A percentile compares a stretch with the other conserved stretches of the same genome.
Evolutionary conservation across 2,888 invertebrate genomes (phyloP).

Genomic region (Dexiosoma caninum): DNA sequence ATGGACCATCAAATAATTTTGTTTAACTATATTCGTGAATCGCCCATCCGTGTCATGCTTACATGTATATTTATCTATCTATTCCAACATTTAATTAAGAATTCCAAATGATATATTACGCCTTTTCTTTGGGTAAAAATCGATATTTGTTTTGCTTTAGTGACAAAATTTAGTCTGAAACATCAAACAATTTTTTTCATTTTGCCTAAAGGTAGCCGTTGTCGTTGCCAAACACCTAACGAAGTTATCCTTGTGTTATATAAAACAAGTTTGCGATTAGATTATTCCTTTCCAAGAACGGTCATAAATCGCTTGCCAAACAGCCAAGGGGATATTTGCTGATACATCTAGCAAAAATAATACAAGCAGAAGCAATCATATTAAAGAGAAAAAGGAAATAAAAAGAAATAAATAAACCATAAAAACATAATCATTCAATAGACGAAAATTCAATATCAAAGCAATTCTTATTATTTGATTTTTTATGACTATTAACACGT

Average conservation of each 20-base stretch:
- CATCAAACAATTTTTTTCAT: conserved; percentile 61
- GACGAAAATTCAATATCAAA: conserved; percentile 42
- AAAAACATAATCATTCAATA: conserved; percentile 15
- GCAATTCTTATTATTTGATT: neutral
- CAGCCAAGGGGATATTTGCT: conserved; percentile 1
- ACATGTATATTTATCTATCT: too few relatives aligned
- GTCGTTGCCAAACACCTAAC: neutral
- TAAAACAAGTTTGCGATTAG: conserved; percentile 3
- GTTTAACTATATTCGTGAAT: too few relatives aligned
- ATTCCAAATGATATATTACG: conserved; percentile 13
- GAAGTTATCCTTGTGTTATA: neutral
- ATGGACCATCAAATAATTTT: too few relatives aligned
- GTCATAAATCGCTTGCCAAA: conserved; percentile 25
- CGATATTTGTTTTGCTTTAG: conserved; percentile 55
- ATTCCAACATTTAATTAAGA: neutral
- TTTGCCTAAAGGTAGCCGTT: conserved; percentile 5
- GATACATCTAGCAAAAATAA: neutral
- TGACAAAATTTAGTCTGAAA: too few relatives aligned
- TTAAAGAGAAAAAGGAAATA: conserved; percentile 4
- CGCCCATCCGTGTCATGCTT: too few relatives aligned
- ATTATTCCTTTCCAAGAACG: neutral
- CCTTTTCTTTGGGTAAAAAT: conserved; percentile 47
- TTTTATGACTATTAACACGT: neutral
- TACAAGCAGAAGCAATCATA: conserved; percentile 10
- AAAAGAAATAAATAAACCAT: conserved; percentile 1